These are phyloP conservation scores for Capitella teleta DNA, from an alignment of 1,140 invertebrate species.

Conservation along the genomic window DNA sequence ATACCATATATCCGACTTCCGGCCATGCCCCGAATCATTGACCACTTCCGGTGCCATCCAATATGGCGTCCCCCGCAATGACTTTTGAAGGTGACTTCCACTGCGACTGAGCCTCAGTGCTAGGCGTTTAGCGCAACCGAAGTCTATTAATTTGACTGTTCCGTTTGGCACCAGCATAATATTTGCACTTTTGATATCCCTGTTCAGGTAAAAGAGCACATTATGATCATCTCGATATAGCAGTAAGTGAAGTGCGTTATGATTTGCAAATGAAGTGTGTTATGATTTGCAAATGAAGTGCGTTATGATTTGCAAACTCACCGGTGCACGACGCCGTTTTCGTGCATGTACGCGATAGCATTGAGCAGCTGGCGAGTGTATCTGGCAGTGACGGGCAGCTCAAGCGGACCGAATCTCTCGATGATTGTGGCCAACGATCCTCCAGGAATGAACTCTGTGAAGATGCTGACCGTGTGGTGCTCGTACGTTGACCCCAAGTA, in stretches of 20 bases:
- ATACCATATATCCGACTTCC: conserved; percentile 40
- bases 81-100: conserved; percentile 28
- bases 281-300: too few species aligned
- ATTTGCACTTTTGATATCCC: conserved; percentile 96
- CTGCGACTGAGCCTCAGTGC: conserved; percentile 26
- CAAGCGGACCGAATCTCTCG: conserved; percentile 32
- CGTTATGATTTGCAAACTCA: too few species aligned
- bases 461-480: conserved; percentile 29
- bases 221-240: background rate
- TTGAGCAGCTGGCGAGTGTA: conserved; percentile 56
- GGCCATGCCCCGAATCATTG: conserved; percentile 45
- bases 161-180: conserved; percentile 85
- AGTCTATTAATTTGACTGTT: conserved; percentile 89
- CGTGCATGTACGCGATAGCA: conserved; percentile 85
- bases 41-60: conserved; percentile 97
- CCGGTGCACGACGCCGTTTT: conserved; percentile 73
- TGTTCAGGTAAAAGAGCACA: conserved; percentile 16
- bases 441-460: conserved; percentile 39
- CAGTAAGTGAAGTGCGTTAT: background rate
- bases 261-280: background rate
- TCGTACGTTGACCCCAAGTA: conserved; percentile 32
- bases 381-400: conserved; percentile 29
- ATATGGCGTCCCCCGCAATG: conserved; percentile 51
- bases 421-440: conserved; percentile 34
- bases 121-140: conserved; percentile 58